Conservation (phyloP, 2,888 invertebrate genomes). For the Tenodera sinensis region DNA sequence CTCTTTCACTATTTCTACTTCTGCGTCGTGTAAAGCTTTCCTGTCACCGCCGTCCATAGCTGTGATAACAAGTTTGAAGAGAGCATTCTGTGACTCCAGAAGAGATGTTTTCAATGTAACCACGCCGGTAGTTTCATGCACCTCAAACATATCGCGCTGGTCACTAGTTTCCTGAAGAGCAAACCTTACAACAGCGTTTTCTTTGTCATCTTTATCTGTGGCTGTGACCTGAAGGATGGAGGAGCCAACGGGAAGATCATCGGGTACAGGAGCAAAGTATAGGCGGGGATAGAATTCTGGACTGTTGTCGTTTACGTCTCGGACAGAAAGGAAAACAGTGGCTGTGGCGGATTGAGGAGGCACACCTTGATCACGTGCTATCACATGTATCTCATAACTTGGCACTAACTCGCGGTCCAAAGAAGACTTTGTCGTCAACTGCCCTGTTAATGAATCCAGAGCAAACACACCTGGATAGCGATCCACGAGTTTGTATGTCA, state of each 20-base stretch:
- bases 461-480: constrained; percentile 82
- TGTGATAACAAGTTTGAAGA: constrained; percentile 70
- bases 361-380: constrained; percentile 88
- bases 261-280: constrained; percentile 75
- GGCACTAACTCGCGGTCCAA: constrained; percentile 80
- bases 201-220: constrained; percentile 81
- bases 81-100: constrained; percentile 58
- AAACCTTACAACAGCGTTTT: constrained; percentile 78
- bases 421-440: constrained; percentile 69
- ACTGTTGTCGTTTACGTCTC: constrained; percentile 89
- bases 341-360: constrained; percentile 89
- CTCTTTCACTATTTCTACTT: constrained; percentile 75
- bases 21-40: constrained; percentile 67
- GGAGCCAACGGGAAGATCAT: constrained; percentile 62
- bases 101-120: constrained; percentile 65
- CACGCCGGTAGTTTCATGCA: constrained; percentile 75
- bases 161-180: constrained; percentile 69
- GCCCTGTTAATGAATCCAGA: constrained; percentile 80
- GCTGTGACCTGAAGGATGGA: constrained; percentile 73
- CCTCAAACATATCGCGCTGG: constrained; percentile 68
- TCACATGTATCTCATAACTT: constrained; percentile 75
- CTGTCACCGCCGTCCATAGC: constrained; percentile 79
- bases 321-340: constrained; percentile 72
- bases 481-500: constrained; percentile 76
- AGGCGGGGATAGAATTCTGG: constrained; percentile 88